Evolutionary conservation across 2,888 invertebrate genomes (phyloP).

Genomic region (Oligia latruncula): DNA sequence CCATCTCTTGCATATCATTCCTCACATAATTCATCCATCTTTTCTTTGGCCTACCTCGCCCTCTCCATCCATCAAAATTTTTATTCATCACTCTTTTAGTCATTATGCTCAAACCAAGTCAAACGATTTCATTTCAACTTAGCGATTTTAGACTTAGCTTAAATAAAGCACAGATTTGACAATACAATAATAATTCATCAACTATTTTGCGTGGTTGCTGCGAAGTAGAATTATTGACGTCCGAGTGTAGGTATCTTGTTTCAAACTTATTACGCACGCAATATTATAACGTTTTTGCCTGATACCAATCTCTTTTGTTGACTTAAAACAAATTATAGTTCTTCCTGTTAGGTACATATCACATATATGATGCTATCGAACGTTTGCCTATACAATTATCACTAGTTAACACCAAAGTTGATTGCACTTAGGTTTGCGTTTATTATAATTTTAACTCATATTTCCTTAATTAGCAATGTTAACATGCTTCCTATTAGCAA

Average conservation of each 20-base stretch:
- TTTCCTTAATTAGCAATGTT: conserved; percentile 56
- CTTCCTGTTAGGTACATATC: conserved; percentile 23
- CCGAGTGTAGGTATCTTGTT: background rate
- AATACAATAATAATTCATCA: background rate
- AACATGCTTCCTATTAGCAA: conserved; percentile 47
- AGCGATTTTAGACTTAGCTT: no score
- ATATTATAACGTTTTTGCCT: background rate
- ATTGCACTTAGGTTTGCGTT: conserved; percentile 55
- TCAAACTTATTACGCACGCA: background rate
- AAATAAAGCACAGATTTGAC: no score
- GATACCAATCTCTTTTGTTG: background rate
- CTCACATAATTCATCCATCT: background rate
- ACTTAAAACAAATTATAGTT: conserved; percentile 1
- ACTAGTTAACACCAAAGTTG: conserved; percentile 55
- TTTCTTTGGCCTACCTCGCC: background rate
- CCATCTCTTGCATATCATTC: no score
- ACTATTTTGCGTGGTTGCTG: background rate
- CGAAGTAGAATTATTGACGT: background rate
- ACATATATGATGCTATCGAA: conserved; percentile 39
- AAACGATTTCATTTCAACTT: no score
- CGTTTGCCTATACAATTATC: conserved; percentile 54
- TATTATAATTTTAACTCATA: conserved; percentile 36
- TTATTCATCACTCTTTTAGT: no score
- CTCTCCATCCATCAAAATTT: no score
- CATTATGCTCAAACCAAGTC: no score